phyloP scores from a whole-genome alignment of 2,113 vertebrate species.

The Paradoxurus hermaphroditus region DNA sequence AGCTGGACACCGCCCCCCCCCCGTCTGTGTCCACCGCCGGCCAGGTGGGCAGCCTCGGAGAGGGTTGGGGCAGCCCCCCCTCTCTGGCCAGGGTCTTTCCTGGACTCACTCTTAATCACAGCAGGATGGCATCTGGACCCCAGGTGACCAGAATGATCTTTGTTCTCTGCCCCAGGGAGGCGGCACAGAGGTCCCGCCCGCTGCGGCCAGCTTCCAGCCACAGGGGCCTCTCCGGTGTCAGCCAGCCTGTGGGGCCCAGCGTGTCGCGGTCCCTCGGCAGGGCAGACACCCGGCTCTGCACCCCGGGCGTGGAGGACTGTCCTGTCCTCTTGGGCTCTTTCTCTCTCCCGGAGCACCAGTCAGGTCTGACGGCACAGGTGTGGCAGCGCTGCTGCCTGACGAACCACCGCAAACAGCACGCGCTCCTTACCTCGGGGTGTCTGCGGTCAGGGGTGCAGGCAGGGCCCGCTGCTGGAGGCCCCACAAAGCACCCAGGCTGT shows the following conservation, averaged over 20 bases:
- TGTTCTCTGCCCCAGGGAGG: not conserved
- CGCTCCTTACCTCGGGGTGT: not conserved
- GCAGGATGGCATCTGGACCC: too few relatives aligned
- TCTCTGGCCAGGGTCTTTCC: not conserved
- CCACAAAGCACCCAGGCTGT: not conserved
- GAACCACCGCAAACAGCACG: not conserved
- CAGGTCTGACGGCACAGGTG: not conserved
- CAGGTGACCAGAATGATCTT: not conserved
- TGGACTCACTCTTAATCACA: not conserved
- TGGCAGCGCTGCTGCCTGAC: not conserved
- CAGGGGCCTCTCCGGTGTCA: not conserved
- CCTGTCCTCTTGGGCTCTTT: too few relatives aligned
- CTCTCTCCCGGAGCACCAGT: not conserved
- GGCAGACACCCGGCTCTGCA: not conserved
- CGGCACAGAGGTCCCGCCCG: not conserved
- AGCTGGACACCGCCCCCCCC: not conserved
- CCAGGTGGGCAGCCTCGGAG: not conserved
- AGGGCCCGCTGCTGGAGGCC: not conserved
- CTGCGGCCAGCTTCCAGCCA: not conserved
- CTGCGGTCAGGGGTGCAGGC: not conserved
- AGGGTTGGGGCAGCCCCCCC: not conserved
- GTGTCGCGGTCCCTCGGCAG: not conserved
- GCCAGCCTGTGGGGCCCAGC: not conserved
- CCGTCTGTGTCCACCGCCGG: too few relatives aligned
- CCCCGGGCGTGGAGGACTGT: not conserved